A percentile compares a stretch with the other conserved stretches of the same genome.
Conservation (phyloP, 2,888 invertebrate species). For the Acanthococcus lagerstroemiae region DNA sequence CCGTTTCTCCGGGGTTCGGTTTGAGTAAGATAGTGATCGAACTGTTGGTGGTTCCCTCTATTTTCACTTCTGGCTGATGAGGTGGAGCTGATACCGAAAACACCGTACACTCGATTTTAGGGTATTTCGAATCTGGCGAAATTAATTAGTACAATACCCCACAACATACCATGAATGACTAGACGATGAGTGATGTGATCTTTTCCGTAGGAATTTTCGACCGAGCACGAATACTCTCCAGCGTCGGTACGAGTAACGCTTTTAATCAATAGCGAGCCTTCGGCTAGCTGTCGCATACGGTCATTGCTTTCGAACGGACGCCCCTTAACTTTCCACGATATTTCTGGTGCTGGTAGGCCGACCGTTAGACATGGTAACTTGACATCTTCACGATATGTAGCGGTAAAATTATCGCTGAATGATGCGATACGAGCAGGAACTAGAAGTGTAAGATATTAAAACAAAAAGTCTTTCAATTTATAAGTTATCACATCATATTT, state of each 20-base stretch:
- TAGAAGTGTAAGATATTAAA: no score
- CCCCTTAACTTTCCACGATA: slow-evolving; percentile 80
- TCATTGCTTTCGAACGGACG: slow-evolving; percentile 68
- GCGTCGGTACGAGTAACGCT: slow-evolving; percentile 82
- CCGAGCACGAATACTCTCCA: slow-evolving; percentile 87
- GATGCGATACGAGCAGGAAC: slow-evolving; percentile 91
- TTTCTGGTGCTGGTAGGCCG: slow-evolving; percentile 80
- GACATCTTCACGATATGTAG: slow-evolving; percentile 83
- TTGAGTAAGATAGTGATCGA: slow-evolving; percentile 62
- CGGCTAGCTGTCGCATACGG: slow-evolving; percentile 70
- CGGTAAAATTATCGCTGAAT: slow-evolving; percentile 85
- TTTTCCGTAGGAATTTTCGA: slow-evolving; percentile 83
- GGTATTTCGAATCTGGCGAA: no score
- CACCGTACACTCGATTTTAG: no score
- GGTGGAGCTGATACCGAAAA: slow-evolving; percentile 52
- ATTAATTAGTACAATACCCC: no score
- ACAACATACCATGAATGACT: slow-evolving; percentile 61
- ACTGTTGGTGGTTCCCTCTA: slow-evolving; percentile 65
- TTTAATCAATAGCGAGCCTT: slow-evolving; percentile 83
- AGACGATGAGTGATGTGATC: slow-evolving; percentile 85
- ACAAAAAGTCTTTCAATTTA: no score
- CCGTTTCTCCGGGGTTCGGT: slow-evolving; percentile 65
- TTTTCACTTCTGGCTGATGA: slow-evolving; percentile 61
- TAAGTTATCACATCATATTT: no score
- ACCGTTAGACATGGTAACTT: slow-evolving; percentile 85